These are phyloP conservation scores for Musca domestica DNA, from an alignment of 1,140 invertebrate genomes.

Conservation along the genomic window DNA sequence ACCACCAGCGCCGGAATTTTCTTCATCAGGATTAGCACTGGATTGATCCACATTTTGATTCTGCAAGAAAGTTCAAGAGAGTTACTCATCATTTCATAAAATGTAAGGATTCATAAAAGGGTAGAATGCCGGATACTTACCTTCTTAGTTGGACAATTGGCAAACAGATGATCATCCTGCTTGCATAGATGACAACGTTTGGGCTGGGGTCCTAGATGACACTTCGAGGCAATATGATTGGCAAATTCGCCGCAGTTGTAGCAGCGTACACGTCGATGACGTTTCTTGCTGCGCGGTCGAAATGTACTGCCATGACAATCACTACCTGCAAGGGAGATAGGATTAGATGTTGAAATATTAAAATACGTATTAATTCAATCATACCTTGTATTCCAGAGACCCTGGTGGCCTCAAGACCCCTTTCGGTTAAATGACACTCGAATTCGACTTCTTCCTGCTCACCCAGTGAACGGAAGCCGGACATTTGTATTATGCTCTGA, in stretches of 20 bases:
- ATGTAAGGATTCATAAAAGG: too few species aligned
- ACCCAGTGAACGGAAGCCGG: constrained; percentile 80
- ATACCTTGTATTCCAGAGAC: constrained; percentile 65
- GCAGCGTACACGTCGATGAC: constrained; percentile 82
- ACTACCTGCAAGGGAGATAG: constrained; percentile 54
- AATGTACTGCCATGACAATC: constrained; percentile 78
- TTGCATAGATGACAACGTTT: constrained; percentile 88
- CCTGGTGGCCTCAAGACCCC: constrained; percentile 79
- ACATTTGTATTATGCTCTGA: constrained; percentile 86
- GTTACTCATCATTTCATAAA: too few species aligned
- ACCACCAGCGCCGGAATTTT: too few species aligned
- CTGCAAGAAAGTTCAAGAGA: too few species aligned
- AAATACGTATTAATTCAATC: neutral
- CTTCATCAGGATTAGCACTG: too few species aligned
- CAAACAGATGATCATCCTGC: constrained; percentile 79
- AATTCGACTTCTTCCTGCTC: constrained; percentile 86
- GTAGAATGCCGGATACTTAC: constrained; percentile 15
- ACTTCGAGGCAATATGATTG: constrained; percentile 87
- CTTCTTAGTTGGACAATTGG: constrained; percentile 70
- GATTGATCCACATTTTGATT: too few species aligned
- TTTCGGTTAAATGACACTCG: constrained; percentile 77
- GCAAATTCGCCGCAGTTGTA: constrained; percentile 90
- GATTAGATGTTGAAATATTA: neutral
- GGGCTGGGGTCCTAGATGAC: constrained; percentile 78
- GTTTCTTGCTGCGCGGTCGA: constrained; percentile 69